Evolutionary conservation across 1,140 invertebrate genomes (phyloP), one percentile per base, ranked within the genome.

Genomic region (Eciton burchellii): DNA sequence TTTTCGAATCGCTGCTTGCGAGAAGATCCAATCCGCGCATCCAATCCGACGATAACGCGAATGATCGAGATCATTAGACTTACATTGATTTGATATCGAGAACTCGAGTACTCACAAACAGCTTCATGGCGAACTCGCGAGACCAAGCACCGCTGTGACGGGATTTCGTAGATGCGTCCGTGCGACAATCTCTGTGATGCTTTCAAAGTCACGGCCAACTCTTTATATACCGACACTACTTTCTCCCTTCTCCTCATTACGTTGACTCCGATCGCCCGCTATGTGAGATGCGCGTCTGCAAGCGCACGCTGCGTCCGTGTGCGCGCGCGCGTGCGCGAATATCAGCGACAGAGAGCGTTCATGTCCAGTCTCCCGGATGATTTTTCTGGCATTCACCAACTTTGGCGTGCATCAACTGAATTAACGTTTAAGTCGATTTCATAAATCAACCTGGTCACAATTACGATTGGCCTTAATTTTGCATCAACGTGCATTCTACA

Each of bases 131-230:
- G 26, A 45, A 49, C 63, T 65, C 79, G 83, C 79, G 71, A 83
- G 59, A 72, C 73, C 54, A 85, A 62, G 70, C 56, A 63, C 72
- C 29, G 12, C 14, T n/a, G 35, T 29, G 63, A 56, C 8, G 43
- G 83, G 35, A 62, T 81, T 74, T 41, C 49, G 12, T 57, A 56
- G 82, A 84, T 19, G 29, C 35, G 54, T 68, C 52, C 41, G 79
- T 16, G 45, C 81, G 72, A 73, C 86, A 82, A 85, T 84, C 72
- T 88, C 88, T 92, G 84, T 90, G 85, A 89, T 90, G 87, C 90
- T 91, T 91, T 92, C 92, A 94, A 94, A 93, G 93, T 94, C 93
- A 94, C 83, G 93, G 93, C 87, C 93, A 94, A 89, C 86, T 91
- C 84, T 85, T 93, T 94, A 93, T 94, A 94, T 93, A 93, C 91